Base-by-base conservation (phyloP, 2,888 invertebrate genomes). In the Dolomedes plantarius region DNA sequence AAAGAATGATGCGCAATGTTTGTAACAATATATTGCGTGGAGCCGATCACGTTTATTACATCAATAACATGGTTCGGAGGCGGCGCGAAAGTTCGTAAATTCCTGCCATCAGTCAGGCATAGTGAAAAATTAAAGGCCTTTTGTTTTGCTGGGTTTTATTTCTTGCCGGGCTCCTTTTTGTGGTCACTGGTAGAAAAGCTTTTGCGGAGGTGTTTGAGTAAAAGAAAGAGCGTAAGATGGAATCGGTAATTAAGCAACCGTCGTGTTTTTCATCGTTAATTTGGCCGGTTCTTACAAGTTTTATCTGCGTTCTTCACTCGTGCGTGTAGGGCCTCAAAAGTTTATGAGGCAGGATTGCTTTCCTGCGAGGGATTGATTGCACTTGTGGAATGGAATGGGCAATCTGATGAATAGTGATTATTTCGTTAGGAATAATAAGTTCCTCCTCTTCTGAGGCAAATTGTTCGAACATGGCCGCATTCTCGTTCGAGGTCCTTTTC, bases 1-100 rank as follows among this genome's bases (percentile, higher is more conserved):
- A 68, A 74, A 69, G 68, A 36, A 79, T 23, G 72, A 65, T 71
- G 78, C 39, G 28, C 46, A n/a, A 41, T 39, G 29, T 71, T 65
- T 39, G 23, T 32, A 83, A 85, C 83, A 78, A 85, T 85, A 62
- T 64, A 23, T 69, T 69, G 69, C 69, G 41, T 27, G 28, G 32
- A 67, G 67, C 16, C n/a, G 65, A 77, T 85, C 83, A 85, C 83
- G 83, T 85, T 85, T 85, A 85, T 85, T 85, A 56, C 83, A 85
- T 85, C 83, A 85, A 85, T 77, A 85, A 77, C 83, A 85, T 68
- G 73, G 23, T 39, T n/a, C 19, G 39, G 67, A 77, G 83, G 83
- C 77, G 83, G 77, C 71, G 64, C 31, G n/a, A 31, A 46, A 7
- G 23, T 71, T 72, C 72, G 72, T 68, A 81, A 77, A 77, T 77